phyloP scores from a whole-genome alignment of 1,140 invertebrate species.

The Leptopilina clavipes region DNA sequence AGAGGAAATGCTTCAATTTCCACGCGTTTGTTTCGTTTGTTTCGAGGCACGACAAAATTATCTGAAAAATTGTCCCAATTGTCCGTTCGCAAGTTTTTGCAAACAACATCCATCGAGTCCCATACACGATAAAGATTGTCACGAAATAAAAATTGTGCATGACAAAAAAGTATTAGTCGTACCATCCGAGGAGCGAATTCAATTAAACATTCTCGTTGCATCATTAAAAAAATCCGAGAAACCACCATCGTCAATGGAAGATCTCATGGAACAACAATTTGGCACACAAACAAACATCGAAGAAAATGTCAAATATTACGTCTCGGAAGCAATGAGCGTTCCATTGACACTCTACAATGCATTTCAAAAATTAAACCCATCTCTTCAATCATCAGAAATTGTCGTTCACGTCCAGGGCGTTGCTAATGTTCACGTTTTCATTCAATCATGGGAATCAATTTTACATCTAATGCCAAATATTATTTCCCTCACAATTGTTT shows the following conservation, averaged over 20 bases:
- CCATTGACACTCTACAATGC: background rate
- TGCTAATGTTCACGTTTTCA: background rate
- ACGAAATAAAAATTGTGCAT: background rate
- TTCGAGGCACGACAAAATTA: background rate
- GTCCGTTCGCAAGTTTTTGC: slow-evolving; percentile 1
- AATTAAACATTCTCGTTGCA: too few species aligned
- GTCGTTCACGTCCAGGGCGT: background rate
- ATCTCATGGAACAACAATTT: background rate
- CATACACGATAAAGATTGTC: slow-evolving; percentile 20
- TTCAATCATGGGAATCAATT: background rate
- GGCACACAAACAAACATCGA: background rate
- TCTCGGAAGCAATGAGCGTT: background rate
- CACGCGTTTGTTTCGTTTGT: background rate
- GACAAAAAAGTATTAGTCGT: too few species aligned
- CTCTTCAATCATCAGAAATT: background rate
- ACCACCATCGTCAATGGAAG: background rate
- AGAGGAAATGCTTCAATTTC: background rate
- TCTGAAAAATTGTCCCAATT: background rate
- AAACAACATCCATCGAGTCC: background rate
- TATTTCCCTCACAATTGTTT: background rate
- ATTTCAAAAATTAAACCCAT: background rate
- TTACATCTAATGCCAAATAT: background rate
- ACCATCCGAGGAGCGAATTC: too few species aligned
- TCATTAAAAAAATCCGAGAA: background rate
- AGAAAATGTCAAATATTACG: background rate